Base-by-base conservation (phyloP, 1,140 invertebrate genomes). In the Bombus cullumanus region DNA sequence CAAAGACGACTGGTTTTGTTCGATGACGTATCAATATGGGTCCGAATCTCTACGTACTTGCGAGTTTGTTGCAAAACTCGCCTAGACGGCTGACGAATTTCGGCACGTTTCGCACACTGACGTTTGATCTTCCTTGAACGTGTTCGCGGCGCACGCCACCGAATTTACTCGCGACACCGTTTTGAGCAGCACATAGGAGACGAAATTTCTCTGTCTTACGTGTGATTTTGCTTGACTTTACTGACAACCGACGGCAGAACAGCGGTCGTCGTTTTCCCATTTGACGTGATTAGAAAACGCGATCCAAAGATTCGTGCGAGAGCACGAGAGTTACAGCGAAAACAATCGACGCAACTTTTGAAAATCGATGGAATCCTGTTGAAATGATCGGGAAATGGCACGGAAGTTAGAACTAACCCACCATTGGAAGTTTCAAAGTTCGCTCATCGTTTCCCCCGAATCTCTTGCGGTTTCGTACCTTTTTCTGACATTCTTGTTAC, bases 61-160 rank as follows among this genome's bases (percentile, higher is more conserved):
- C 3, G n/a, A 22, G 2, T 28, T 83, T 57, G 73, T 53, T 72
- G 73, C 78, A 78, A 83, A 86, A 83, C 43, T 64, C 31, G 47
- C 39, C 80, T 31, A 28, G 47, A 34, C 25, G 73, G 34, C 34
- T 39, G 31, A 28, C 57, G 80, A 86, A 82, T 83, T 86, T 75
- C 80, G 47, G 31, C 64, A 83, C 73, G 66, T 69, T 86, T 66
- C 22, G 39, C 64, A 25, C 53, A n/a, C 34, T 87, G 83, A 85
- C 86, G 83, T 87, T 87, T 87, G 81, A 87, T 85, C 85, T 85
- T 85, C 83, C 39, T 80, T 34, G n/a, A 43, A 71, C 25, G 25
- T 2, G 31, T 41, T 57, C 28, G 37, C 73, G 74, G 64, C 66
- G 37, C 66, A 13, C 66, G 66, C 57, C 64, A 41, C 39, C 57